A percentile compares a stretch with the other conserved stretches of the same genome.
Conservation (phyloP, 2,113 vertebrate genomes). For the Spheniscus mendiculus region DNA sequence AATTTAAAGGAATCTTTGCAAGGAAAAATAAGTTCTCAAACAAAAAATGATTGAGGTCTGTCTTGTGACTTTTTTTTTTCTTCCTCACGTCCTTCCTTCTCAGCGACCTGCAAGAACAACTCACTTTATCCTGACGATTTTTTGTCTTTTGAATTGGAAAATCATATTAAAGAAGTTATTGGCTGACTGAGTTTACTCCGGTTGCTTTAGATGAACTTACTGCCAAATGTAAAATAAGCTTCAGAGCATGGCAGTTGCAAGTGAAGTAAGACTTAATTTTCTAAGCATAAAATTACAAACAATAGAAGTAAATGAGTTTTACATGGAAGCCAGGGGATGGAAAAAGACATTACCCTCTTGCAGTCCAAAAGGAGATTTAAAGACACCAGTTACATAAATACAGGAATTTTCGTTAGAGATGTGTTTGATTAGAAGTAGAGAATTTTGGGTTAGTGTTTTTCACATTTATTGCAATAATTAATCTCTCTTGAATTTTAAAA, state of each 20-base stretch:
- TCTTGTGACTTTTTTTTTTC: background rate
- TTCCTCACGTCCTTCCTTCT: background rate
- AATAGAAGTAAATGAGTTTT: background rate
- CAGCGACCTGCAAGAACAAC: background rate
- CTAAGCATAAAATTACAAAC: background rate
- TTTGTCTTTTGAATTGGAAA: background rate
- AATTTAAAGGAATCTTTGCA: background rate
- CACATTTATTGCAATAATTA: background rate
- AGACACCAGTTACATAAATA: background rate
- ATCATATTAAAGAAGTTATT: background rate
- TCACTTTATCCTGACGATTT: background rate
- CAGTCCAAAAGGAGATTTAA: background rate
- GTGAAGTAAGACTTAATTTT: conserved; percentile 2
- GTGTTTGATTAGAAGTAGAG: background rate
- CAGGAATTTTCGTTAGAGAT: background rate
- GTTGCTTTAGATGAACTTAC: background rate
- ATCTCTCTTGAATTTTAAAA: background rate
- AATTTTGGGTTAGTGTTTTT: background rate
- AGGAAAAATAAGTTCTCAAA: background rate
- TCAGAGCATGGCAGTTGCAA: background rate
- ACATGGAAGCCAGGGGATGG: background rate
- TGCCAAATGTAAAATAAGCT: conserved; percentile 3
- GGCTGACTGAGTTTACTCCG: background rate
- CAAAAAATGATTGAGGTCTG: background rate
- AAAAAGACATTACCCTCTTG: background rate